Base-by-base conservation (phyloP, 2,888 invertebrate genomes). In the Epinotia ramella region DNA sequence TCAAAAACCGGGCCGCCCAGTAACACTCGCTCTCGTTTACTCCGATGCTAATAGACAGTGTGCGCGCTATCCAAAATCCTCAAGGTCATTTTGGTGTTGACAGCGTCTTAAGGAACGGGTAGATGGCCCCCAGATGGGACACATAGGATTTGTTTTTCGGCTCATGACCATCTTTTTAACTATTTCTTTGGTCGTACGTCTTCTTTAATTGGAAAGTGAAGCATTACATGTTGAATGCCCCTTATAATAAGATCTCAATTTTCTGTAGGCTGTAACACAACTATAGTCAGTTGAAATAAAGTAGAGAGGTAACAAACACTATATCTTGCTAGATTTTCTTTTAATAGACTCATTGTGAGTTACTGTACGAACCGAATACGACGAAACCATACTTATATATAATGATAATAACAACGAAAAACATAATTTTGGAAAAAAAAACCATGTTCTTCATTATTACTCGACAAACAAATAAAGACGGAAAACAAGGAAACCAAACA, bases 401-500 rank as follows among this genome's bases (percentile, higher is more conserved):
- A n/a, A n/a, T 6, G 6, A 40, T 7, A 1, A 9, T 40, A 9
- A 40, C 0, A 40, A 40, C 9, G 1, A 40, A 40, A 40, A 40
- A 9, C 6, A 44, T 59, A 59, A 13, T 59, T 68, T 40, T 57
- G 5, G 49, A n/a, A 49, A 70, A 44, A 44, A 65, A 68, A 59
- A 46, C 40, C 70, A 56, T 71, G 18, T 46, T 57, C 57, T 49
- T 57, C 63, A 73, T 57, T 65, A 70, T 65, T 24, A 40, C 59
- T 53, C 18, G 16, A 62, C 65, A 44, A 65, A 75, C 65, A 71
- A 62, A 68, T 63, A 73, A 73, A 56, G 63, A 73, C 63, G 56
- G 49, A 73, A 57, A 77, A 59, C 56, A 73, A 71, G 70, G 72
- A 66, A 71, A 70, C 65, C 49, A 40, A 24, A 56, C 64, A 68